A percentile compares a stretch with the other conserved stretches of the same genome.
Conservation (phyloP, 2,888 invertebrate species). For the Laspeyria flexula region DNA sequence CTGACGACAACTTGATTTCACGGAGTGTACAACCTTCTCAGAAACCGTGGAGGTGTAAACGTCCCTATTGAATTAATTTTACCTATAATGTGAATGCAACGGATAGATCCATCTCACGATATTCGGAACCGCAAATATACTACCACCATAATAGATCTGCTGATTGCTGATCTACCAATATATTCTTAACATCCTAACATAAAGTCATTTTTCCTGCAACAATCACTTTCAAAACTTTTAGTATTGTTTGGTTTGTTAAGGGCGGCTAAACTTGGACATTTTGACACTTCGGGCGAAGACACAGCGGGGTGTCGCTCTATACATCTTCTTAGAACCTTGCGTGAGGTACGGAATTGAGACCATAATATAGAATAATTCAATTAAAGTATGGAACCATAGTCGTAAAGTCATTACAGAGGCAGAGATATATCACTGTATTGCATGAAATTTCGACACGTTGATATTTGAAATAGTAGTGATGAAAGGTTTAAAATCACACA, state of each 20-base stretch:
- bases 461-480: neutral
- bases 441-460: too few species aligned
- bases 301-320: conserved; percentile 76
- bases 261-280: conserved; percentile 77
- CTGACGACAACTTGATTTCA: conserved; percentile 75
- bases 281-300: conserved; percentile 83
- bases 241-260: conserved; percentile 44
- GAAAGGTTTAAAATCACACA: neutral
- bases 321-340: conserved; percentile 77
- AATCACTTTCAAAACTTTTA: conserved; percentile 30
- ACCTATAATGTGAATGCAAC: conserved; percentile 58
- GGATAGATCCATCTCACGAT: conserved; percentile 69
- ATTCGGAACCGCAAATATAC: conserved; percentile 66
- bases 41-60: conserved; percentile 72
- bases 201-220: conserved; percentile 24
- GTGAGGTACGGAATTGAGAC: conserved; percentile 75
- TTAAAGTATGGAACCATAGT: conserved; percentile 49
- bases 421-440: too few species aligned
- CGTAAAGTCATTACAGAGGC: neutral
- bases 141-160: conserved; percentile 19
- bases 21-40: conserved; percentile 61
- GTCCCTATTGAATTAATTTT: conserved; percentile 65
- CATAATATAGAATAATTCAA: conserved; percentile 70
- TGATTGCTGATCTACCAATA: conserved; percentile 1
- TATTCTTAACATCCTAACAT: conserved; percentile 17